These are phyloP conservation scores for Catalaphyllia jardinei DNA, from an alignment of 64 coral and sea anemone species.

Conservation along the genomic window DNA sequence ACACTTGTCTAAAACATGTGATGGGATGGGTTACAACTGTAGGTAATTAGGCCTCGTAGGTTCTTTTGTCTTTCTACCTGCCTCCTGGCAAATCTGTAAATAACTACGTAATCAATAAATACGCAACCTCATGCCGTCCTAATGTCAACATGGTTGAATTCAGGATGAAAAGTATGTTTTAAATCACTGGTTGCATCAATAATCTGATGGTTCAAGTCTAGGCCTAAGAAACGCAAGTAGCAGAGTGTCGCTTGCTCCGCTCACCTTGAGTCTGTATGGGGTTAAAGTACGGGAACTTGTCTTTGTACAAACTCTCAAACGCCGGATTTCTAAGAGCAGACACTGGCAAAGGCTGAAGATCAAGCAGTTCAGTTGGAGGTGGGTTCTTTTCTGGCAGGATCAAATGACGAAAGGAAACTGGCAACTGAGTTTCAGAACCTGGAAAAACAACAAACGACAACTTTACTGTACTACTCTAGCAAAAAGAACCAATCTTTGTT, in stretches of 20 bases:
- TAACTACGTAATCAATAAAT: not conserved
- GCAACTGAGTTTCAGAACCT: constrained; percentile 98
- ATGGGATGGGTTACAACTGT: too few species aligned
- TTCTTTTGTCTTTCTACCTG: too few species aligned
- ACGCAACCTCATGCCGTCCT: constrained; percentile 49
- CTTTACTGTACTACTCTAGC: too few species aligned
- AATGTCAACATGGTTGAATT: constrained; percentile 26
- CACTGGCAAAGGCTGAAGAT: constrained; percentile 93
- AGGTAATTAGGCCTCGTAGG: too few species aligned
- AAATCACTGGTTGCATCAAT: constrained; percentile 36
- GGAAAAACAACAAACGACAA: not conserved
- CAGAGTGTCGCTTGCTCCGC: not conserved
- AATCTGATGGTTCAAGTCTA: not conserved
- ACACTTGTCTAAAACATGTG: too few species aligned
- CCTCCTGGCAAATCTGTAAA: too few species aligned
- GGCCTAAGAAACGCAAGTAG: too few species aligned
- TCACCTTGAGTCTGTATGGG: constrained; percentile 98
- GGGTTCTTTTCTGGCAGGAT: constrained; percentile 98
- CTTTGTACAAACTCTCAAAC: constrained; percentile 95
- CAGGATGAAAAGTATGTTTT: not conserved
- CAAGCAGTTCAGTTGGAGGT: constrained; percentile 89
- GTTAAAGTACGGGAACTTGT: constrained; percentile 99
- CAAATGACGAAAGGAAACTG: constrained; percentile 98
- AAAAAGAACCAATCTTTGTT: too few species aligned
- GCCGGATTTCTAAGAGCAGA: constrained; percentile 93